Percentiles rank a stretch among this genome's conserved stretches.
Evolutionary conservation across 2,888 invertebrate species (phyloP).

Genomic region (Leptodirus hochenwartii): DNA sequence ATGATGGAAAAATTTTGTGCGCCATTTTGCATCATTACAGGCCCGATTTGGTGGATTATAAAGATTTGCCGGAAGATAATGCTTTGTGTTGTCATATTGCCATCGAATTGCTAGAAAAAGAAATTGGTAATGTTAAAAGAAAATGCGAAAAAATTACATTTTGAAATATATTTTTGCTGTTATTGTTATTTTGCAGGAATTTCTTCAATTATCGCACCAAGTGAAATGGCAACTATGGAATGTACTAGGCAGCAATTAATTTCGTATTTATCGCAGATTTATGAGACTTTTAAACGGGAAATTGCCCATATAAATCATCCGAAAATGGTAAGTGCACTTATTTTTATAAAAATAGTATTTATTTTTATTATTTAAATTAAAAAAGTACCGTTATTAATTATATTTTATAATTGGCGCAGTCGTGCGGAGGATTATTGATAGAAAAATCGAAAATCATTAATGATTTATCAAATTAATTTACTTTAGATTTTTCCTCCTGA

Average conservation of each 20-base stretch:
- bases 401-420: too few species aligned
- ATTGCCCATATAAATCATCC: slow-evolving; percentile 67
- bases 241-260: too few species aligned
- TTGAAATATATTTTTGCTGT: slow-evolving; percentile 2
- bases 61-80: slow-evolving; percentile 49
- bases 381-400: too few species aligned
- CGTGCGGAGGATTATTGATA: too few species aligned
- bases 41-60: slow-evolving; percentile 72
- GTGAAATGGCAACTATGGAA: too few species aligned
- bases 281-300: slow-evolving; percentile 80
- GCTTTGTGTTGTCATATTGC: slow-evolving; percentile 47
- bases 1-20: slow-evolving; percentile 45
- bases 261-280: slow-evolving; percentile 74
- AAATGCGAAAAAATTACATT: slow-evolving; percentile 2
- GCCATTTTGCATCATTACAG: slow-evolving; percentile 71
- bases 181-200: slow-evolving; percentile 9
- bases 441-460: too few species aligned
- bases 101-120: slow-evolving; percentile 72
- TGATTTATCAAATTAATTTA: too few species aligned
- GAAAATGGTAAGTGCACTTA: slow-evolving; percentile 40
- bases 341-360: too few species aligned
- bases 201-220: slow-evolving; percentile 51
- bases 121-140: slow-evolving; percentile 43
- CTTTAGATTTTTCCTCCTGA: too few species aligned
- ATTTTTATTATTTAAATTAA: too few species aligned